Evolutionary conservation across 2,113 vertebrate genomes (phyloP).

Genomic region (Ariopsis seemanni): DNA sequence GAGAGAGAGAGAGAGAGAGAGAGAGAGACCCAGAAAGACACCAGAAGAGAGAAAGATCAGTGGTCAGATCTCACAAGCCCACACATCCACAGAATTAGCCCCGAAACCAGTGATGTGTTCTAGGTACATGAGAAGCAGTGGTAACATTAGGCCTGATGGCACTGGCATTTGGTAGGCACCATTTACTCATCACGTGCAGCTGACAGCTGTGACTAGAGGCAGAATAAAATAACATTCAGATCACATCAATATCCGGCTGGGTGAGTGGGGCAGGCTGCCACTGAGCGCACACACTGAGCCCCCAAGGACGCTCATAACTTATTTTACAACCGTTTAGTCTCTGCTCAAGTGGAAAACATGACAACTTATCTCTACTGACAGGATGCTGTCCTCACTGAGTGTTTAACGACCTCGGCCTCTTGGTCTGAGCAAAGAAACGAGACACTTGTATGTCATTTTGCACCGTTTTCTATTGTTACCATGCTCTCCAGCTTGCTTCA

Average conservation of each 20-base stretch:
- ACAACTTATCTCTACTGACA: conserved; percentile 99
- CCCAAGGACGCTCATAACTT: conserved; percentile 99
- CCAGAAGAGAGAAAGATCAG: conserved; percentile 19
- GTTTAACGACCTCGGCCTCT: conserved; percentile 88
- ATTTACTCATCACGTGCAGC: conserved; percentile 78
- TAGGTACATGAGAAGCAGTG: conserved; percentile 19
- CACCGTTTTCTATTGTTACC: background rate
- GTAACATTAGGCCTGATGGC: conserved; percentile 26
- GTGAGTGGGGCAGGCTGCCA: conserved; percentile 68
- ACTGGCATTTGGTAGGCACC: conserved; percentile 73
- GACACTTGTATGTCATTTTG: conserved; percentile 48
- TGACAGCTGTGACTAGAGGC: conserved; percentile 95
- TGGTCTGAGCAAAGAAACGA: conserved; percentile 78
- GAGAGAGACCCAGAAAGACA: conserved; percentile 32
- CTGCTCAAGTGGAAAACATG: conserved; percentile 99
- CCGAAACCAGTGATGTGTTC: conserved; percentile 28
- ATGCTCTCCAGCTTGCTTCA: background rate
- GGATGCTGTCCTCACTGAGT: conserved; percentile 87
- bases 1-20: conserved; percentile 40
- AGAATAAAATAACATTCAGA: conserved; percentile 97
- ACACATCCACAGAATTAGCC: conserved; percentile 26
- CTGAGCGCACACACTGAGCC: conserved; percentile 81
- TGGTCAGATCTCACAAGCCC: conserved; percentile 27
- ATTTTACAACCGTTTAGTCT: conserved; percentile 99
- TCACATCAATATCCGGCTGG: conserved; percentile 92